Conservation (phyloP, 2,888 invertebrate genomes). For the Caenorhabditis sulstoni region DNA sequence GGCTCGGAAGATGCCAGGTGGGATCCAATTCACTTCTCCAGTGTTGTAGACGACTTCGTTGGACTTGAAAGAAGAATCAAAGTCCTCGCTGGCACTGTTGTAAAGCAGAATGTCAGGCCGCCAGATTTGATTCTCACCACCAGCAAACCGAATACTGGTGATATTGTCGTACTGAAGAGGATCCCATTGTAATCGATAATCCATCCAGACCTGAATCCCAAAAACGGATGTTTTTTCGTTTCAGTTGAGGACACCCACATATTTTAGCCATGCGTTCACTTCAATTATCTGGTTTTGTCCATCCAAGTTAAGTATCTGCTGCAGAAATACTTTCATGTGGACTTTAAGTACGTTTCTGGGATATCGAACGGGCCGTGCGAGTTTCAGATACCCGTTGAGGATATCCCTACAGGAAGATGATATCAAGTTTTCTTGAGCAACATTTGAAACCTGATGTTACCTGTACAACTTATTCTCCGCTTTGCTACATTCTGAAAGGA, state of each 20-base stretch:
- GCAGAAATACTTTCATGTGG: conserved; percentile 74
- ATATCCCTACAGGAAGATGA: conserved; percentile 63
- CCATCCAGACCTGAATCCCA: conserved; percentile 71
- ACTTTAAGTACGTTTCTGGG: conserved; percentile 66
- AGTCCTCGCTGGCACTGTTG: conserved; percentile 76
- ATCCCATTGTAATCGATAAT: conserved; percentile 73
- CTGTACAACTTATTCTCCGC: conserved; percentile 66
- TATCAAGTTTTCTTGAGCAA: not conserved
- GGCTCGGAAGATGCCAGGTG: conserved; percentile 72
- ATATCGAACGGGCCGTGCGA: conserved; percentile 72
- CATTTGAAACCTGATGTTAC: conserved; percentile 14
- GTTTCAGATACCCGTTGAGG: conserved; percentile 66
- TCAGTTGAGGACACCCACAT: too few relatives aligned
- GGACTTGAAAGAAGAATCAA: conserved; percentile 74
- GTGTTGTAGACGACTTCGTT: conserved; percentile 76
- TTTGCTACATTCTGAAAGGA: conserved; percentile 45
- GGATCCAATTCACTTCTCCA: conserved; percentile 76
- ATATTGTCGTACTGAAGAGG: conserved; percentile 74
- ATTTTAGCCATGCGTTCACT: conserved; percentile 77
- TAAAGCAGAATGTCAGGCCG: conserved; percentile 74
- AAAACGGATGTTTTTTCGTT: not conserved
- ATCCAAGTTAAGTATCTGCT: conserved; percentile 74
- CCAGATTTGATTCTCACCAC: conserved; percentile 74
- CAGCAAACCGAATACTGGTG: conserved; percentile 71
- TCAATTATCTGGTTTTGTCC: conserved; percentile 77